Evolutionary conservation across 2,888 invertebrate genomes (phyloP), one percentile per base, ranked within the genome.

Genomic region (Xanthorhoe designata): DNA sequence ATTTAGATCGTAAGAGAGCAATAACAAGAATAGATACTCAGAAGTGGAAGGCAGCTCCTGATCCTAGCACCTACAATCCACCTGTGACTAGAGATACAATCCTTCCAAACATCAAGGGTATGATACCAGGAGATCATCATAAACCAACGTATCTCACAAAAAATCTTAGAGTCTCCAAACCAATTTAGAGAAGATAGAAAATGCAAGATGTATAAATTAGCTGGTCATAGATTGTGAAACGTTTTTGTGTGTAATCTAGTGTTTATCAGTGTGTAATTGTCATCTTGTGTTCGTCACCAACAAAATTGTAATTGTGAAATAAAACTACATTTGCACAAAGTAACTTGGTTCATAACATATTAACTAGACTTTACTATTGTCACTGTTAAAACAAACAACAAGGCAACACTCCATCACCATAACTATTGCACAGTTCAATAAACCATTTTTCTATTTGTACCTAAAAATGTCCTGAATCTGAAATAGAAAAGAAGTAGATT

Each of bases 181-280:
- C 82, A 84, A 66, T 66, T 82, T 51, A 75, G 79, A 60, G 83
- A 87, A 17, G 88, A 89, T 66, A 90, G 85, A 82, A 87, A 87
- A 71, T 68, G 73, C 66, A 92, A 90, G 82, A 91, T 90, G 88
- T 89, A 88, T 64, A 90, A 88, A 83, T 78, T 91, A 32, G 89
- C 91, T 61, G 85, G 91, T 42, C 92, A 92, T 71, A 85, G 82
- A 72, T 71, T 90, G 45, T 84, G 72, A 81, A 51, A 64, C 54
- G 60, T 68, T 62, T 63, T 5, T n/a, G 4, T 24, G 24, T 24
- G 2, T 4, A 24, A 24, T 24, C n/a, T n/a, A n/a, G 24, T 24
- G 24, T 6, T 32, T 32, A n/a, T n/a, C n/a, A n/a, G 32, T 32
- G 32, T 3, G 54, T 71, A 24, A 29, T 17, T 49, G 32, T 54